phyloP scores from a whole-genome alignment of 2,888 invertebrate genomes.

The Rhagonycha fulva region DNA sequence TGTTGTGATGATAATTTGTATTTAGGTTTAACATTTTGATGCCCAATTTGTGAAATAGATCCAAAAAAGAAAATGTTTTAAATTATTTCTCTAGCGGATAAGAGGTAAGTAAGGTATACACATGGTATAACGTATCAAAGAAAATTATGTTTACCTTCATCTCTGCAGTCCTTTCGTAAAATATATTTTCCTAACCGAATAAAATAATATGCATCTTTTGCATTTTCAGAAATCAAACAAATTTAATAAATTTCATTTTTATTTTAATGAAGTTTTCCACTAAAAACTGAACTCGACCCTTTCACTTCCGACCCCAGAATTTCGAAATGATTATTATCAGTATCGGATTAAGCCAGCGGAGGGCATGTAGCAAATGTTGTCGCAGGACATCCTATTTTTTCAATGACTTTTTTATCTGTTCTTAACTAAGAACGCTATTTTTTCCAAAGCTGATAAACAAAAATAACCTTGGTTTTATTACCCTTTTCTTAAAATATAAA shows the following conservation, averaged over 20 bases:
- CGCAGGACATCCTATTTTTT: too few species aligned
- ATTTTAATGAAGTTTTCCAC: too few species aligned
- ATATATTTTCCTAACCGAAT: background rate
- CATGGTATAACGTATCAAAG: background rate
- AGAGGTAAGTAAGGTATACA: background rate
- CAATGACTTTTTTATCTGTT: too few species aligned
- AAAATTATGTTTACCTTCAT: background rate
- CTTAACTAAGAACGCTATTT: too few species aligned
- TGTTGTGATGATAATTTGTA: background rate
- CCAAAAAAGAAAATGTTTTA: background rate
- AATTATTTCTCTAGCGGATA: background rate
- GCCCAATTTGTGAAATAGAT: background rate
- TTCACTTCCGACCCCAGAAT: too few species aligned
- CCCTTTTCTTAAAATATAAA: too few species aligned
- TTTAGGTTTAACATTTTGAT: background rate
- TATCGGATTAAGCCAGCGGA: too few species aligned
- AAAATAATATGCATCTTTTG: background rate
- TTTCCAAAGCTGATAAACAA: too few species aligned
- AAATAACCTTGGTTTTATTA: too few species aligned
- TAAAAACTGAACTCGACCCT: too few species aligned
- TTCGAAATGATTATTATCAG: too few species aligned
- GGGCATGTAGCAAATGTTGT: too few species aligned
- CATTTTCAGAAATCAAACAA: background rate
- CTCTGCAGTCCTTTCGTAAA: background rate
- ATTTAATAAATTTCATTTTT: background rate